phyloP scores from a whole-genome alignment of 2,888 invertebrate genomes.

The Eulithis testata region DNA sequence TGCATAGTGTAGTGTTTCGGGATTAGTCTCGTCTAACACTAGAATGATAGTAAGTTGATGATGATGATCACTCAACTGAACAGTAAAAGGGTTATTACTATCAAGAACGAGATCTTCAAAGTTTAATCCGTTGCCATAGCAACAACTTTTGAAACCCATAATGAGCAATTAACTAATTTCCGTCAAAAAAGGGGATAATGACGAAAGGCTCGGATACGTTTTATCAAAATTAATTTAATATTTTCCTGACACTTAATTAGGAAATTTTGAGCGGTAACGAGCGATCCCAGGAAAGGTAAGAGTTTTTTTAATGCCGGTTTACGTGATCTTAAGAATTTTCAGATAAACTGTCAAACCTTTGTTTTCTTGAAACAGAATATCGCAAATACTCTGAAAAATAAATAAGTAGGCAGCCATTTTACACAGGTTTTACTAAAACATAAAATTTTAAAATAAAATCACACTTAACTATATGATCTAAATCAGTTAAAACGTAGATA shows the following conservation, averaged over 20 bases:
- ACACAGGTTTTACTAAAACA: too few relatives aligned
- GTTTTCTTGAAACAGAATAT: background rate
- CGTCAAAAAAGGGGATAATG: constrained; percentile 55
- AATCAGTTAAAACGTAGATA: too few relatives aligned
- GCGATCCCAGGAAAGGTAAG: constrained; percentile 16
- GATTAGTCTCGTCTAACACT: too few relatives aligned
- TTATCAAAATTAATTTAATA: constrained; percentile 40
- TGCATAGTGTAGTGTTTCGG: too few relatives aligned
- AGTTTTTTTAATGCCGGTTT: constrained; percentile 1
- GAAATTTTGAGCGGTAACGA: constrained; percentile 33
- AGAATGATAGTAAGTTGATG: too few relatives aligned
- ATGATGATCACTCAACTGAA: too few relatives aligned
- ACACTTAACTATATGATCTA: too few relatives aligned
- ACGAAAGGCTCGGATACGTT: constrained; percentile 47
- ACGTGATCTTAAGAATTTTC: background rate
- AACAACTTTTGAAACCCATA: constrained; percentile 52
- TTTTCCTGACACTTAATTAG: constrained; percentile 40
- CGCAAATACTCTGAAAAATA: background rate
- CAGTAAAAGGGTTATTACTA: too few relatives aligned
- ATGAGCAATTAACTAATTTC: constrained; percentile 71
- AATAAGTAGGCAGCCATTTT: background rate
- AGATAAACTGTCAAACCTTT: background rate
- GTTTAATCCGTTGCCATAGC: constrained; percentile 47
- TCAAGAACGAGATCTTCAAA: constrained; percentile 5
- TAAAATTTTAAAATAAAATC: too few relatives aligned